phyloP scores from a whole-genome alignment of 2,888 invertebrate genomes.

The Danaus chrysippus region DNA sequence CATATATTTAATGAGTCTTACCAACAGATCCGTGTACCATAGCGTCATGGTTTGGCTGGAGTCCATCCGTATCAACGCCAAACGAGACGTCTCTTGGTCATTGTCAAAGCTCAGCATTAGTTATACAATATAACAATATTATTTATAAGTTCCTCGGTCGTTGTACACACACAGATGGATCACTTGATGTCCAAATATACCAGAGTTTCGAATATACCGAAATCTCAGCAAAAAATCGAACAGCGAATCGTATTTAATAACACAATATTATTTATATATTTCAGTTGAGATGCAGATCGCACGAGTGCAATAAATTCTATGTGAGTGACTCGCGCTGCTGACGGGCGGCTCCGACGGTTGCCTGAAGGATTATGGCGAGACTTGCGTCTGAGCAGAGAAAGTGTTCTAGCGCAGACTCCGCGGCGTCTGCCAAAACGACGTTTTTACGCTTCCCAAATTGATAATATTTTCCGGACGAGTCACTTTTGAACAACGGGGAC shows the following conservation, averaged over 20 bases:
- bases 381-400: slow-evolving; percentile 68
- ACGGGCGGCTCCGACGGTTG: slow-evolving; percentile 58
- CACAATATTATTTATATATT: slow-evolving; percentile 1
- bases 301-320: slow-evolving; percentile 3
- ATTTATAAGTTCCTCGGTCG: slow-evolving; percentile 49
- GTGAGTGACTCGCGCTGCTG: slow-evolving; percentile 38
- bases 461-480: slow-evolving; percentile 66
- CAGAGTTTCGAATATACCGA: background rate
- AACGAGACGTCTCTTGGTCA: slow-evolving; percentile 57
- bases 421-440: slow-evolving; percentile 73
- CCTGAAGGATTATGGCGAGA: slow-evolving; percentile 52
- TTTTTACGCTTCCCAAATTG: slow-evolving; percentile 70
- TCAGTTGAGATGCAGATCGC: background rate
- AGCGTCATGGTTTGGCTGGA: slow-evolving; percentile 73
- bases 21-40: slow-evolving; percentile 76
- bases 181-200: slow-evolving; percentile 21
- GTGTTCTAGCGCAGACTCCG: slow-evolving; percentile 73
- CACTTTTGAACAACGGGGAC: slow-evolving; percentile 48
- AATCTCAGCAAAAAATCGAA: background rate
- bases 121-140: slow-evolving; percentile 40
- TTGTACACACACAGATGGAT: slow-evolving; percentile 28
- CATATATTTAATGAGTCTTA: slow-evolving; percentile 47
- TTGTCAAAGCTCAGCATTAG: slow-evolving; percentile 60
- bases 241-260: background rate
- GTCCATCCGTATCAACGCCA: slow-evolving; percentile 68